Evolutionary conservation across 2,888 invertebrate genomes (phyloP).

Genomic region (Phyllotreta cruciferae): DNA sequence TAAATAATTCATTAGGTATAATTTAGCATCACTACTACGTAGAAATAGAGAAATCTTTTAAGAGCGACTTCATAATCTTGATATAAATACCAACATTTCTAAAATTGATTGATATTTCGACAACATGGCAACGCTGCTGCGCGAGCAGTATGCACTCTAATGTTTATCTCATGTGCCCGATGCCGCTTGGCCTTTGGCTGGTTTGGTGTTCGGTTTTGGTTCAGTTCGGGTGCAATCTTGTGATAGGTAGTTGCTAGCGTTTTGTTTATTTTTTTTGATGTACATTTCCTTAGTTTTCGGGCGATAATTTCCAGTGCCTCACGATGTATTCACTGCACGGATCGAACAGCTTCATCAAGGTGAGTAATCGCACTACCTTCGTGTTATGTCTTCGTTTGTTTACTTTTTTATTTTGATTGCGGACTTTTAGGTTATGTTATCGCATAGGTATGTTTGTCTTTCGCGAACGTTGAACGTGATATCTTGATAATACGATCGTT

Average conservation of each 20-base stretch:
- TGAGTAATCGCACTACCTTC: constrained; percentile 27
- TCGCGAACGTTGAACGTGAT: neutral
- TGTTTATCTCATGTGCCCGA: no score
- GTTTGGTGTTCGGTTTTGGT: no score
- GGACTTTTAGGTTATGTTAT: constrained; percentile 34
- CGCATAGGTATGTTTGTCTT: constrained; percentile 4
- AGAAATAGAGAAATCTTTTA: no score
- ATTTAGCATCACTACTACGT: no score
- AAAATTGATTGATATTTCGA: no score
- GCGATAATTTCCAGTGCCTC: constrained; percentile 32
- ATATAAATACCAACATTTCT: no score
- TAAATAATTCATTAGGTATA: no score
- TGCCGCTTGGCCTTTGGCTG: no score
- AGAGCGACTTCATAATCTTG: no score
- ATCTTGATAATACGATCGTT: no score
- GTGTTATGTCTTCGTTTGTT: constrained; percentile 3
- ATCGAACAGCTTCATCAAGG: constrained; percentile 47
- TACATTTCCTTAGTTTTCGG: neutral
- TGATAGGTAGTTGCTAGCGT: neutral
- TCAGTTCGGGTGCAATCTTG: neutral
- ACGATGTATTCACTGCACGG: constrained; percentile 49
- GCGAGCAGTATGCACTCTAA: no score
- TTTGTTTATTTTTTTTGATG: neutral
- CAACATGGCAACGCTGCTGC: no score
- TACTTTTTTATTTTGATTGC: constrained; percentile 17